Evolutionary conservation across 2,113 vertebrate species (phyloP), one percentile per base, ranked within the genome.

Genomic region (Grammomys surdaster): DNA sequence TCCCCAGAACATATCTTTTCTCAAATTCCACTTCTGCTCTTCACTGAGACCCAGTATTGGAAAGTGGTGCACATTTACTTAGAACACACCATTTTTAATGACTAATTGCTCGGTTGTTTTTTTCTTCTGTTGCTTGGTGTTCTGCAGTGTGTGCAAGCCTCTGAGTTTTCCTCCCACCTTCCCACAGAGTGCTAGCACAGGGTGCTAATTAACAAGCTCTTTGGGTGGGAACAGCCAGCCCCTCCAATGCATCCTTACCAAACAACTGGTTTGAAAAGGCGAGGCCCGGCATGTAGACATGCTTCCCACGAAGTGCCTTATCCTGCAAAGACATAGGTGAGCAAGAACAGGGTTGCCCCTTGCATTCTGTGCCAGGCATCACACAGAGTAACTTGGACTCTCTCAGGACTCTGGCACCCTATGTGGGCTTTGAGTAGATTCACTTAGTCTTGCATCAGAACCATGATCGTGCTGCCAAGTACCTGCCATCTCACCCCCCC

Each of bases 241-340:
- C 84, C 91, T 97, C 96, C 70, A 89, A 73, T 69, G 72, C 19
- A 86, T 69, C 96, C 89, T 95, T 96, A 11, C 89, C 94, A 84
- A 96, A 90, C 58, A 76, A 95, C 95, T 65, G 54, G n/a, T 94
- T 97, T 96, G 97, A 88, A 96, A 98, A 98, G 91, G 90, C 95
- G 56, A 84, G 24, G 22, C 22, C 81, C 46, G 56, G 70, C 67
- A 84, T 85, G 54, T 40, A 56, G 77, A 73, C 17, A 43, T 13
- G 77, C 63, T 86, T 94, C 93, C 89, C 97, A 97, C 95, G 90
- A 97, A 97, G 97, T 97, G 36, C 78, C 77, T 87, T 88, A 90
- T 94, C 81, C 93, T 97, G 97, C 96, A 93, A 28, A 80, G 88
- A 82, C 85, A 40, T 26, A 77, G 95, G 97, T 97, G 92, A 96